Conservation (phyloP, 2,797 vertebrate genomes). For the Decapterus maruadsi region DNA sequence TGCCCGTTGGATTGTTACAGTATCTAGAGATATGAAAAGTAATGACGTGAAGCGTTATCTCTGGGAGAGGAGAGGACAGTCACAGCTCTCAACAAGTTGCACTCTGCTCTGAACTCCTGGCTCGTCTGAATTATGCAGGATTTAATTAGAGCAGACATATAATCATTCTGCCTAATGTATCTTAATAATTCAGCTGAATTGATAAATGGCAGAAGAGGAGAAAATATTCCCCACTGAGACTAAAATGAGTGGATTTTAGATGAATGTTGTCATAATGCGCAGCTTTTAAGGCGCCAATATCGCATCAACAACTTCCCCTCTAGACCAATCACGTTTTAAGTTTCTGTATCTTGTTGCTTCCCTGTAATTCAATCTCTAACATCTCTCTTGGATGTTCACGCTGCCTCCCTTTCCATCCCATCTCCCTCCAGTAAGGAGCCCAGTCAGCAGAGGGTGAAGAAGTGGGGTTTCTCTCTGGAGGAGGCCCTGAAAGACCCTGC, state of each 20-base stretch:
- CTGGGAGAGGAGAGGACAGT: neutral
- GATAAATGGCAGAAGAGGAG: slow-evolving; percentile 61
- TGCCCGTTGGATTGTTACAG: slow-evolving; percentile 10
- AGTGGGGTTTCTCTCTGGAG: slow-evolving; percentile 97
- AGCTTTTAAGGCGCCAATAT: slow-evolving; percentile 36
- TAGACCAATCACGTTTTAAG: neutral
- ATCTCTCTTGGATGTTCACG: slow-evolving; percentile 19
- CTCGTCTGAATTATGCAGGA: slow-evolving; percentile 57
- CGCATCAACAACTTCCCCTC: slow-evolving; percentile 1
- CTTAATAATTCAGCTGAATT: slow-evolving; percentile 67
- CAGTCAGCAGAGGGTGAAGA: slow-evolving; percentile 94
- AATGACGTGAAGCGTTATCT: neutral
- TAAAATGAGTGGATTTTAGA: slow-evolving; percentile 52
- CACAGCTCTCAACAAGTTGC: slow-evolving; percentile 22
- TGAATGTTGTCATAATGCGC: slow-evolving; percentile 25
- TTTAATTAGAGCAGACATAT: slow-evolving; percentile 56
- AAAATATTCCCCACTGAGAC: slow-evolving; percentile 39
- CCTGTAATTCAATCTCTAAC: slow-evolving; percentile 26
- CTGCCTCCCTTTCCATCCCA: neutral
- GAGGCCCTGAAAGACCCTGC: slow-evolving; percentile 95
- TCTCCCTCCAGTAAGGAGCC: slow-evolving; percentile 92
- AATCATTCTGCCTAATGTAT: slow-evolving; percentile 66
- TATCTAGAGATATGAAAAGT: neutral
- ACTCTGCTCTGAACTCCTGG: slow-evolving; percentile 17
- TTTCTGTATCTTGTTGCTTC: slow-evolving; percentile 10